Base-by-base conservation (phyloP, 2,888 invertebrate species). In the Heliconius hortense region DNA sequence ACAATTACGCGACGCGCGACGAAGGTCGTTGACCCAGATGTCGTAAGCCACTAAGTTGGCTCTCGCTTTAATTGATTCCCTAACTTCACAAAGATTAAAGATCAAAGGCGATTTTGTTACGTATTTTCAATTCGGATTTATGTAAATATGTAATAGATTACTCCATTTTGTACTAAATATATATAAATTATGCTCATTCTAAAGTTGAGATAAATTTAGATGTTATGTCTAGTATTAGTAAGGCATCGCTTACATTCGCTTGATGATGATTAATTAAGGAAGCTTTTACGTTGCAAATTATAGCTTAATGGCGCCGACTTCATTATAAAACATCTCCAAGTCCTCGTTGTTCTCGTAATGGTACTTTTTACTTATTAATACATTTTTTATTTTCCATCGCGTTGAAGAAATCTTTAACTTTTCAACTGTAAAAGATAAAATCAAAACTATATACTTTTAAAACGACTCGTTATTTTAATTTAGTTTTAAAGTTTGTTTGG, bases 1-100 rank as follows among this genome's bases (percentile, higher is more conserved):
- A 87, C 87, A 90, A 89, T 90, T 89, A 88, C 86, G 81, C 84
- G n/a, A n/a, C n/a, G 82, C 80, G 84, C 84, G 82, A 77, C 82
- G 81, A 85, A 89, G 90, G 90, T 91, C 89, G 84, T 89, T 90
- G 90, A 82, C 88, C 80, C 63, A 70, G 64, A 43, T 66, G 31
- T 73, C 48, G 69, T 59, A 71, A 64, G 56, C 56, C 28, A n/a
- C n/a, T n/a, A 28, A n/a, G 26, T 26, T 62, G 64, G 63, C 69
- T 74, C 74, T 74, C 35, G 69, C 35, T 62, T 53, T 74, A 70
- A 70, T 74, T 70, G 69, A 70, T 63, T 74, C 62, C 62, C 56
- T 74, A 69, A 39, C 35, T 26, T 35, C 21, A 66, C 53, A 39
- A 60, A 60, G 28, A n/a, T 59, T 39, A 59, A 73, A 15, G 63